phyloP scores from a whole-genome alignment of 2,888 invertebrate genomes.

The Notodonta dromedarius region DNA sequence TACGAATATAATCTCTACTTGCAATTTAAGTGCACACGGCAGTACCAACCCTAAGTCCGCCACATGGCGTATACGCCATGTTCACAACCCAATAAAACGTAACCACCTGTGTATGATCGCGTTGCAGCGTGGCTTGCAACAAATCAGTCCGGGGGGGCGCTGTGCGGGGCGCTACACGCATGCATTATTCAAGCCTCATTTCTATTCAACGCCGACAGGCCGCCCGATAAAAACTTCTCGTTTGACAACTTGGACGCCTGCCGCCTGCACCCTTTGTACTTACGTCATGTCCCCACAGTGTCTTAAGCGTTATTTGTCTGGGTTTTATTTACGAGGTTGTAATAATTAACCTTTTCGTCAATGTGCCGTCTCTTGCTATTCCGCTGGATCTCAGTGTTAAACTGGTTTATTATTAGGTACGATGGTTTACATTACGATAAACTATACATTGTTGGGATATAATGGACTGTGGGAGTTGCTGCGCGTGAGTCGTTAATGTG shows the following conservation, averaged over 20 bases:
- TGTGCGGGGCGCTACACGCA: conserved; percentile 57
- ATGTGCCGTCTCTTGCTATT: conserved; percentile 16
- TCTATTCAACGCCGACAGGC: conserved; percentile 81
- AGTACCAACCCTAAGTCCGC: background rate
- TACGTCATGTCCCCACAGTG: conserved; percentile 66
- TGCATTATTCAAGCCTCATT: conserved; percentile 83
- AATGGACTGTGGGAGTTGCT: background rate
- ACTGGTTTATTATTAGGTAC: conserved; percentile 2
- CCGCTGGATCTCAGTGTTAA: background rate
- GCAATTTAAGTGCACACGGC: background rate
- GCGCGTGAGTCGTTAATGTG: background rate
- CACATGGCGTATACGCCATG: conserved; percentile 16
- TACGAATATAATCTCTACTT: no score
- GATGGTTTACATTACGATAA: conserved; percentile 1
- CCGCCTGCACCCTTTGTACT: conserved; percentile 82
- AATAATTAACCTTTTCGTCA: conserved; percentile 33
- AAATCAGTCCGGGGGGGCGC: conserved; percentile 66
- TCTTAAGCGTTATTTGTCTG: conserved; percentile 58
- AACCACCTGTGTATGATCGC: conserved; percentile 46
- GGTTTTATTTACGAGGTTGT: conserved; percentile 49
- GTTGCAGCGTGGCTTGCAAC: conserved; percentile 53
- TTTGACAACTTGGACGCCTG: conserved; percentile 81
- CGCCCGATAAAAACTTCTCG: conserved; percentile 82
- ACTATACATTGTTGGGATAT: background rate
- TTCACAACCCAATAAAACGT: conserved; percentile 19